Evolutionary conservation across 2,797 vertebrate genomes (phyloP), one percentile per base, ranked within the genome.

Genomic region (Yasuhikotakia modesta): DNA sequence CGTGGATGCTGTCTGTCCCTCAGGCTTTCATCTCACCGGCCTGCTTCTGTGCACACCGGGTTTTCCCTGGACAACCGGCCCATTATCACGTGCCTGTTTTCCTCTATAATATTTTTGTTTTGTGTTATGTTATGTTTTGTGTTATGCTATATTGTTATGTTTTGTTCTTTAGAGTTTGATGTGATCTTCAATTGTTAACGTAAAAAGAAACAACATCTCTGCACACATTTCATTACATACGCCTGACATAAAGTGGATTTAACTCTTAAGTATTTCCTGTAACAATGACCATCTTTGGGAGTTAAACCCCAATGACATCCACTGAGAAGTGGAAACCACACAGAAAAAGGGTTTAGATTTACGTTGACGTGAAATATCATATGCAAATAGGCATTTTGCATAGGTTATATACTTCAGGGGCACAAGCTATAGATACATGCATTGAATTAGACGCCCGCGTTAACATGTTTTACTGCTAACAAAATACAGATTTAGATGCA

Each of bases 1-100:
- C 84, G 79, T 81, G 74, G 80, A 73, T 79, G 80, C 73, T 53
- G 71, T 75, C 79, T 48, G 82, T 24, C 71, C 66, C 57, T 48
- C 6, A 61, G 58, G 73, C 79, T 81, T 79, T 85, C 57, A 80
- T 78, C 78, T 85, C 78, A 72, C 24, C 66, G 61, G 66, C 73
- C 79, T 66, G 79, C 57, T 68, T 64, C 53, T 63, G 75, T 63
- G 65, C 63, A 81, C 32, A 24, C 24, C 30, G 76, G 79, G 45
- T 58, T 66, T 79, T 55, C 30, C 65, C 70, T 39, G 43, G 55
- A 55, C 74, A 79, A 80, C 81, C 75, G 46, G 65, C 60, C 57
- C 76, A 67, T 70, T 50, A 32, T 50, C 55, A 58, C 32, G 67
- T 45, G 19, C 7, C 16, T 72, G 55, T 78, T 79, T 73, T 30